These are phyloP conservation scores for Typhlomys cinereus DNA, from an alignment of 2,113 vertebrate species.

Conservation along the genomic window DNA sequence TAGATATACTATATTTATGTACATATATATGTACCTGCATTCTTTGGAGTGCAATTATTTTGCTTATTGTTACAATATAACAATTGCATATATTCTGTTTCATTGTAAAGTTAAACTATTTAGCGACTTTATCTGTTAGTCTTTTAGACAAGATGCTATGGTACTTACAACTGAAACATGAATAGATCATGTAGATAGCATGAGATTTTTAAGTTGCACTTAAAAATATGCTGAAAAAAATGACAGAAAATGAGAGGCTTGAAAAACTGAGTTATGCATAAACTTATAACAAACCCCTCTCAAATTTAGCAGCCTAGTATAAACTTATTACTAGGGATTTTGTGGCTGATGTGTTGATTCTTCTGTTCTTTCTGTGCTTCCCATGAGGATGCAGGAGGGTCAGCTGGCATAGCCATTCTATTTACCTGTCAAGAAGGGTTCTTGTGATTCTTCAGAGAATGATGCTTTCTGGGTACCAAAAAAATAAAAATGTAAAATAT, in stretches of 20 bases:
- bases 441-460: not conserved
- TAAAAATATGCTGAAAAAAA: not conserved
- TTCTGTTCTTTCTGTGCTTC: accelerated
- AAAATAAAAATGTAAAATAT: not conserved
- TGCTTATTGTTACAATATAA: not conserved
- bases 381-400: accelerated
- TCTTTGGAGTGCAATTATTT: not conserved
- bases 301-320: not conserved
- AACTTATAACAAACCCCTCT: not conserved
- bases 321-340: not conserved
- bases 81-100: not conserved
- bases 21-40: not conserved
- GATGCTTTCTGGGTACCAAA: not conserved
- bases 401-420: not conserved
- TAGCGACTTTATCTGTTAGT: not conserved
- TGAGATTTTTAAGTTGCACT: not conserved
- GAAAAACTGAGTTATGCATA: not conserved
- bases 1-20: not conserved
- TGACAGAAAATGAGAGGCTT: not conserved
- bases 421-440: not conserved
- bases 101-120: not conserved
- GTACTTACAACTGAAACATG: not conserved
- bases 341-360: not conserved
- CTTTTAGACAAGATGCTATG: not conserved
- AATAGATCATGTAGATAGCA: not conserved